phyloP scores from a whole-genome alignment of 53 echinoderm and acorn worm genomes.

The Echinometra lucunter region DNA sequence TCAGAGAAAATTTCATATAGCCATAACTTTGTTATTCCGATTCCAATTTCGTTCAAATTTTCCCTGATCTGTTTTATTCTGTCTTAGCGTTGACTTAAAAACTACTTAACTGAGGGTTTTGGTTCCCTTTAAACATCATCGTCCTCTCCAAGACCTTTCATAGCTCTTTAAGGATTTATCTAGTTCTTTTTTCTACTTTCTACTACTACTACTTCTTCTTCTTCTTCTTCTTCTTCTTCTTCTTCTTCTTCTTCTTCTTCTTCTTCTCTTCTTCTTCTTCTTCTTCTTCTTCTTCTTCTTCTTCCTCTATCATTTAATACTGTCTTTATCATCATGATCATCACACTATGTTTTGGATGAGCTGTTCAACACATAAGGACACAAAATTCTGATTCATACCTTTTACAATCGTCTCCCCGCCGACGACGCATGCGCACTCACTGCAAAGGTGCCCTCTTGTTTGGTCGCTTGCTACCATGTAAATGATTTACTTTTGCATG shows the following conservation, averaged over 20 bases:
- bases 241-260: background rate
- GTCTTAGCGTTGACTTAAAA: too few species aligned
- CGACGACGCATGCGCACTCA: conserved; percentile 8
- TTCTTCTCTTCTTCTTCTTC: background rate
- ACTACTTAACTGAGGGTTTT: too few species aligned
- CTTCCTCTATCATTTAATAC: background rate
- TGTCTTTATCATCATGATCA: background rate
- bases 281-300: background rate
- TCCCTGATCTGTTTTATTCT: too few species aligned
- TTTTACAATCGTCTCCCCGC: too few species aligned
- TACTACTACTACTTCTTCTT: background rate
- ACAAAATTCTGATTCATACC: conserved; percentile 62
- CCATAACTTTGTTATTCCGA: too few species aligned
- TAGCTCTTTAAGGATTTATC: background rate
- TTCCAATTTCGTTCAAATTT: too few species aligned
- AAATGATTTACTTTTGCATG: conserved; percentile 54
- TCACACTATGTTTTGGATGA: background rate
- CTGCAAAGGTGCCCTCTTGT: background rate
- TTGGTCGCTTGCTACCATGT: background rate
- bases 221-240: background rate
- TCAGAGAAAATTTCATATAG: too few species aligned
- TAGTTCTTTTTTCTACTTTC: background rate
- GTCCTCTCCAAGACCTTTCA: background rate
- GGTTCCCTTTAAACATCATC: background rate
- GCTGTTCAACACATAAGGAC: background rate